Base-by-base conservation (phyloP, 2,888 invertebrate species). In the Apodemia hepburni region DNA sequence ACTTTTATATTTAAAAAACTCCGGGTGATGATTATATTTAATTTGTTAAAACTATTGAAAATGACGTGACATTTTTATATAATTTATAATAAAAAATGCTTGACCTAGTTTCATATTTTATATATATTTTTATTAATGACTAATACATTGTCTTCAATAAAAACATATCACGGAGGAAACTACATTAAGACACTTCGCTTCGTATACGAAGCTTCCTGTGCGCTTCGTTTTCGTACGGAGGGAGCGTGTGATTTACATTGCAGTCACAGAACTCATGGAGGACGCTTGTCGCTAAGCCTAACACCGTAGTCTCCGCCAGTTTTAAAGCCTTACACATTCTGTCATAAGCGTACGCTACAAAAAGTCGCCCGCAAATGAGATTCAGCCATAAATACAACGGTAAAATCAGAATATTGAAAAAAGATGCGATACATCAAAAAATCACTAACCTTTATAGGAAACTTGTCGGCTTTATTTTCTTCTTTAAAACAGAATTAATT, bases 371-470 rank as follows among this genome's bases (percentile, higher is more conserved):
- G 51, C 51, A 51, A 51, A 51, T 51, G 51, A 51, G 51, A 51
- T 51, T 51, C 51, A 51, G 51, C 4, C 42, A 42, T 51, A 27
- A 51, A 51, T 6, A 22, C 51, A 27, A 22, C 1, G 11, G 4
- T 49, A 49, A 49, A 49, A 49, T 4, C 17, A 49, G 17, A 18
- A 49, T 9, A 18, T 7, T 17, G 18, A 49, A 47, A 9, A 17
- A 3, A 4, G 9, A 49, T n/a, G n/a, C 7, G 7, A 49, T 18
- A 49, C 9, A 18, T 49, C 17, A 49, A 18, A 51, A 51, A 51
- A 54, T 54, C 54, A 54, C 54, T 54, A 54, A 54, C 54, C 54
- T 54, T 54, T 12, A 11, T 54, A 54, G 54, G 54, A 54, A 54
- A 54, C 54, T 22, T 51, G 54, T 22, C 12, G 6, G 12, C 1